These are phyloP conservation scores for Andrena haemorrhoa DNA, from an alignment of 2,888 invertebrate genomes.

Conservation along the genomic window DNA sequence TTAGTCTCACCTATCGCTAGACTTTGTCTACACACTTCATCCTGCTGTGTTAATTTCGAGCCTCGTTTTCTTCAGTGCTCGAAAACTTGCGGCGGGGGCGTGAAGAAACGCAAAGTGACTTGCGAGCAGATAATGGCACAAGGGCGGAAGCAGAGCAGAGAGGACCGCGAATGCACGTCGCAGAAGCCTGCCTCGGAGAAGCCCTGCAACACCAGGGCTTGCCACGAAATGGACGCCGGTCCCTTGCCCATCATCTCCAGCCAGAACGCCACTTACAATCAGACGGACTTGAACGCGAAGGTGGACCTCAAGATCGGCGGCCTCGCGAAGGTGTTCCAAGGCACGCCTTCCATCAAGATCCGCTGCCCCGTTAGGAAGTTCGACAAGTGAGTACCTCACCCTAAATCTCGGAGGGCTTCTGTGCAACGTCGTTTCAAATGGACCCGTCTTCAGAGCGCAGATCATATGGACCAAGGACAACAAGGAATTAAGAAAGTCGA, in stretches of 20 bases:
- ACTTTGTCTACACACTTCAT: too few relatives aligned
- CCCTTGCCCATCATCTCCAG: constrained; percentile 91
- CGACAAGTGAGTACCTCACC: constrained; percentile 83
- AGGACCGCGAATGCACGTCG: constrained; percentile 90
- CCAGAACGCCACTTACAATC: constrained; percentile 92
- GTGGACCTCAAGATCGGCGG: constrained; percentile 96
- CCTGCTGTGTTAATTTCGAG: too few relatives aligned
- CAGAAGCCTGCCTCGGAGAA: constrained; percentile 92
- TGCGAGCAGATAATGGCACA: constrained; percentile 98
- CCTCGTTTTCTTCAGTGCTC: constrained; percentile 89
- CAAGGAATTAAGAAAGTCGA: constrained; percentile 90
- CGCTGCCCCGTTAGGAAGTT: constrained; percentile 95
- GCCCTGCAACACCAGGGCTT: constrained; percentile 94
- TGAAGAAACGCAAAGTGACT: constrained; percentile 91
- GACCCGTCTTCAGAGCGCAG: constrained; percentile 87
- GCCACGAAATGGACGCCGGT: constrained; percentile 88
- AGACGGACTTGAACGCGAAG: constrained; percentile 92
- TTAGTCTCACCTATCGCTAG: neutral
- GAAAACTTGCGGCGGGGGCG: constrained; percentile 96
- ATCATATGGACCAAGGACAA: constrained; percentile 96
- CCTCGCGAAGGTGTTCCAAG: constrained; percentile 95
- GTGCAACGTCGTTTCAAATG: neutral
- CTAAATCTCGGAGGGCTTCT: too few relatives aligned
- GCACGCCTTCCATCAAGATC: constrained; percentile 94
- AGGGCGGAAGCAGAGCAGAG: constrained; percentile 94